Base-by-base conservation (phyloP, 1,140 invertebrate genomes). In the Papilio polyxenes region DNA sequence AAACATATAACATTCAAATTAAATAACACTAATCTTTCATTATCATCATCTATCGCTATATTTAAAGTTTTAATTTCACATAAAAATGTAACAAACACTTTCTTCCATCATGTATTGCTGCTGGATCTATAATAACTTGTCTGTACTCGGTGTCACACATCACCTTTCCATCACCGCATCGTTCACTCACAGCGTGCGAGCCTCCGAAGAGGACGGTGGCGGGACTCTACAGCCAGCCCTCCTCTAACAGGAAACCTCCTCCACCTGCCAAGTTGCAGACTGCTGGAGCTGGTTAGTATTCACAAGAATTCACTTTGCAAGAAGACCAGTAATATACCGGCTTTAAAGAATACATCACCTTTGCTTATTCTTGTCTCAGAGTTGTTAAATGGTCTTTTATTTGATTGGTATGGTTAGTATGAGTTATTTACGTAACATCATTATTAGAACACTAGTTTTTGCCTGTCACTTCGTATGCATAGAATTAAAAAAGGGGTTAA, bases 151-250 rank as follows among this genome's bases (percentile, higher is more conserved):
- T 31, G 23, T 82, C 62, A 74, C 51, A 83, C 81, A 77, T 82
- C 83, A 84, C 72, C 77, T 59, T n/a, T 15, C 49, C 51, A 76
- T 49, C 44, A 76, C 53, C 74, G 2, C 75, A 69, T 23, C 81
- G 49, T 53, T 82, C 75, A 75, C 31, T 44, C 72, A 80, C 82
- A 93, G 91, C 92, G 40, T 89, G 91, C 62, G 92, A 93, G 75
- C 83, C 83, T n/a, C 91, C 92, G 48, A 94, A 93, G 85, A 86
- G 89, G 15, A 86, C 90, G 13, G 89, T 92, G 3, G 82, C 88
- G 9, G 92, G 92, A 0, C 81, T 94, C 23, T 94, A 93, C 83
- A 89, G 89, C 40, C 37, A 91, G 40, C 91, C 92, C 1, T 90
- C 92, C 0, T 88, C 89, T 0, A 90, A 69, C 44, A 84, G 91